These are phyloP conservation scores for Panthera tigris DNA, from an alignment of 2,113 vertebrate species.

Conservation along the genomic window DNA sequence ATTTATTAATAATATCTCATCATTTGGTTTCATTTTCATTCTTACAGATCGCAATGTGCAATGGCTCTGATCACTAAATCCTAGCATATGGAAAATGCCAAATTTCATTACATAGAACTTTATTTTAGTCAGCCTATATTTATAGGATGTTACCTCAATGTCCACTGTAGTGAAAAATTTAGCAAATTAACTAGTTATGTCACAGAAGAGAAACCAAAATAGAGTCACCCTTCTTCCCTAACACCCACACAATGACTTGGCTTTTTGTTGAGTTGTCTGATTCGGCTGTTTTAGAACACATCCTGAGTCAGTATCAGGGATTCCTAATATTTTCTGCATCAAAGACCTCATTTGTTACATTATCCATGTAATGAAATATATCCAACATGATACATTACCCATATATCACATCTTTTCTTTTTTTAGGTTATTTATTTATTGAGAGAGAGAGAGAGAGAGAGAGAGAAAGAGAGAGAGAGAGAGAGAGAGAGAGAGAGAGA, in stretches of 20 bases:
- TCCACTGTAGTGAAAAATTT: not conserved
- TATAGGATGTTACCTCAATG: not conserved
- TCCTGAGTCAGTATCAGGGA: not conserved
- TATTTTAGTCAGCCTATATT: not conserved
- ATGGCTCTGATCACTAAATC: not conserved
- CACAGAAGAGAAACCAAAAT: not conserved
- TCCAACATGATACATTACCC: not conserved
- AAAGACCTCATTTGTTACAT: not conserved
- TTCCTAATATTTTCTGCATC: not conserved
- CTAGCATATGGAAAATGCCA: not conserved
- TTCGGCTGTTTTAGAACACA: not conserved
- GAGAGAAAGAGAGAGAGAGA: too few species aligned
- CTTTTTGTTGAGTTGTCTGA: not conserved
- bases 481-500: too few species aligned
- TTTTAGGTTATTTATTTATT: too few species aligned
- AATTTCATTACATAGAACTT: not conserved
- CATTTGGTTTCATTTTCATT: not conserved
- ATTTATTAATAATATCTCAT: not conserved
- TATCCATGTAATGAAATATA: not conserved
- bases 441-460: too few species aligned
- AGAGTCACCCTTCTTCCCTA: not conserved
- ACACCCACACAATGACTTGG: not conserved
- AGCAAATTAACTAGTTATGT: not conserved
- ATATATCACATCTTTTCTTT: not conserved
- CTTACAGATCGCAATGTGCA: not conserved